Evolutionary conservation across 2,113 vertebrate genomes (phyloP).

Genomic region (Lasiurus cinereus): DNA sequence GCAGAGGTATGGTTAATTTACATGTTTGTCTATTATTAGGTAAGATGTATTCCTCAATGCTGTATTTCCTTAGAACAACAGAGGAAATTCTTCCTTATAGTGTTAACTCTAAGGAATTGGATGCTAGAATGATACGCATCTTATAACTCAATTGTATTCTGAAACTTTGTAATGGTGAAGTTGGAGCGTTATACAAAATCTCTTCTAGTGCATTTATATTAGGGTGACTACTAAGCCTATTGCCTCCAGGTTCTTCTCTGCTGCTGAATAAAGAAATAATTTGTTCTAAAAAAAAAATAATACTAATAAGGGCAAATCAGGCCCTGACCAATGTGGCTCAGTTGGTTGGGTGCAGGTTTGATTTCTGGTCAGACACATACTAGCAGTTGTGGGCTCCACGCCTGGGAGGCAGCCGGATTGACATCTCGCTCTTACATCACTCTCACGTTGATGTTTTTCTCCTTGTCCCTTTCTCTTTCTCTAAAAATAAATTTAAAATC

Average conservation of each 20-base stretch:
- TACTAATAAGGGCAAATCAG: background rate
- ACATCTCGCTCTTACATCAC: too few species aligned
- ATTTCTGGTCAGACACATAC: too few species aligned
- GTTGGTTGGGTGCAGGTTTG: too few species aligned
- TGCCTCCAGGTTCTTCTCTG: background rate
- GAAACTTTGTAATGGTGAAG: conserved; percentile 15
- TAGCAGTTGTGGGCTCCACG: too few species aligned
- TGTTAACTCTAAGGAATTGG: background rate
- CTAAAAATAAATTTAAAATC: too few species aligned
- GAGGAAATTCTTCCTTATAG: background rate
- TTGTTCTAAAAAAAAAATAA: background rate
- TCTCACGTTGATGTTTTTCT: too few species aligned
- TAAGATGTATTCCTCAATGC: background rate
- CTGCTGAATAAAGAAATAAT: conserved; percentile 36
- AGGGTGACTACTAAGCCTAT: background rate
- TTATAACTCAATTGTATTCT: background rate
- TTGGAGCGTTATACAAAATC: background rate
- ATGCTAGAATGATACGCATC: background rate
- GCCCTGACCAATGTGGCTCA: too few species aligned
- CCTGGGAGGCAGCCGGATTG: too few species aligned
- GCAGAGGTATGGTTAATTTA: too few species aligned
- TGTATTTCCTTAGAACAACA: conserved; percentile 32
- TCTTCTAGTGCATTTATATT: conserved; percentile 28
- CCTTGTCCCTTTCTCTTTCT: too few species aligned
- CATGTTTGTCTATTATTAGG: too few species aligned